Evolutionary conservation across 2,888 invertebrate genomes (phyloP), one percentile per base, ranked within the genome.

Genomic region (Pristionchus maxplancki): DNA sequence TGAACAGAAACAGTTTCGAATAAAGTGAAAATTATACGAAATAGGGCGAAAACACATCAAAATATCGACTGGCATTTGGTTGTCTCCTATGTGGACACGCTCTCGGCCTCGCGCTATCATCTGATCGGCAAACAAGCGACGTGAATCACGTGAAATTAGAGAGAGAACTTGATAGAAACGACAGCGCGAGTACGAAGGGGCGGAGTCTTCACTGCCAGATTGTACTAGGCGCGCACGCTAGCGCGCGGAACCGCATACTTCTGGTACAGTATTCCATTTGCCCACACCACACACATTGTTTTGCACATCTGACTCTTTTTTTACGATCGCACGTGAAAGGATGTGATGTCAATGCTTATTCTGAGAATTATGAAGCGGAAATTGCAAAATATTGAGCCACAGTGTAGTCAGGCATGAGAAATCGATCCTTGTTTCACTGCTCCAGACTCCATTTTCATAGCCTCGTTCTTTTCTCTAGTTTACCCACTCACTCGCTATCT

Each of bases 161-260:
- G 53, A 20, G 50, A 48, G 37, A 58, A 83, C 31, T 50, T 53
- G 82, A 83, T 83, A 50, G 58, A 58, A 83, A 83, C 44, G 78
- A 83, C 24, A 28, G 53, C 37, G 31, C n/a, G 13, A 28, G 34
- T 5, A 31, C 31, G 20, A 1, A 48, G 24, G 48, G 48, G 48
- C 48, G 81, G 81, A 11, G 81, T 48, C 71, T 44, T 31, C 44
- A 6, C 44, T n/a, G 44, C 48, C n/a, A 81, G 31, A 78, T 50
- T 81, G 81, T 81, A n/a, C 81, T n/a, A 5, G 11, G 24, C 81
- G 81, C 81, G 81, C 48, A 37, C 81, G 81, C 48, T 81, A 13
- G 0, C 28, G 1, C 81, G 31, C 31, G 28, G 11, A 4, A 48
- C 44, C 81, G 48, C 81, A 48, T 37, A 28, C 20, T 71, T 64